These are phyloP conservation scores for Stramonita haemastoma DNA, from an alignment of 2,888 invertebrate species.

Conservation along the genomic window DNA sequence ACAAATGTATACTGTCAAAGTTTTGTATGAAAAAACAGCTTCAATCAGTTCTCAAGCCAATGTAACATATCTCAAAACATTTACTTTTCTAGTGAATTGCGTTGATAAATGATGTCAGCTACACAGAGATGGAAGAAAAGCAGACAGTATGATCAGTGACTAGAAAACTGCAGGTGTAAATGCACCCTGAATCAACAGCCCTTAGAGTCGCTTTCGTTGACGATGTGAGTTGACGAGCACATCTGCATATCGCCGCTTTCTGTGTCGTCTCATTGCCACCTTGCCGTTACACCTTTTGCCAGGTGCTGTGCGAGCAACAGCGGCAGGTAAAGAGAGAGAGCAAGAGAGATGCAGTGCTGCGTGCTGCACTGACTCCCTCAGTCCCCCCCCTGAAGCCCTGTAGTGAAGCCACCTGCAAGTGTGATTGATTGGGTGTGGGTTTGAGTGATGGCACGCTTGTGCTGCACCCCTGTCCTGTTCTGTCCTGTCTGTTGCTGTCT, in stretches of 20 bases:
- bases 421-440: neutral
- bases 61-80: too few relatives aligned
- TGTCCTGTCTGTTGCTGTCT: neutral
- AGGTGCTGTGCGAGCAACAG: slow-evolving; percentile 21
- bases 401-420: neutral
- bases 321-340: slow-evolving; percentile 35
- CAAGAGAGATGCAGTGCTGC: neutral
- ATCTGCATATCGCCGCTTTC: neutral
- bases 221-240: neutral
- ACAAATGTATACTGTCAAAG: too few relatives aligned
- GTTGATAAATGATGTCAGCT: too few relatives aligned
- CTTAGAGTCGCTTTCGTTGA: neutral
- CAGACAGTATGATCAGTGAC: neutral
- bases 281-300: slow-evolving; percentile 23
- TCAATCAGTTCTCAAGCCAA: too few relatives aligned
- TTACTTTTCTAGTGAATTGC: too few relatives aligned
- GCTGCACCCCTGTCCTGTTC: too few relatives aligned
- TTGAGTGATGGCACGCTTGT: neutral
- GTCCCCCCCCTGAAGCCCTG: too few relatives aligned
- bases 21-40: too few relatives aligned
- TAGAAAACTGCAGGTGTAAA: neutral
- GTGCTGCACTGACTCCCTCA: neutral
- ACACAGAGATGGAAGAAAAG: neutral
- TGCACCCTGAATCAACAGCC: neutral
- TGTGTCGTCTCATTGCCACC: slow-evolving; percentile 23